Base-by-base conservation (phyloP, 2,113 vertebrate genomes). In the Corydoras sp. region DNA sequence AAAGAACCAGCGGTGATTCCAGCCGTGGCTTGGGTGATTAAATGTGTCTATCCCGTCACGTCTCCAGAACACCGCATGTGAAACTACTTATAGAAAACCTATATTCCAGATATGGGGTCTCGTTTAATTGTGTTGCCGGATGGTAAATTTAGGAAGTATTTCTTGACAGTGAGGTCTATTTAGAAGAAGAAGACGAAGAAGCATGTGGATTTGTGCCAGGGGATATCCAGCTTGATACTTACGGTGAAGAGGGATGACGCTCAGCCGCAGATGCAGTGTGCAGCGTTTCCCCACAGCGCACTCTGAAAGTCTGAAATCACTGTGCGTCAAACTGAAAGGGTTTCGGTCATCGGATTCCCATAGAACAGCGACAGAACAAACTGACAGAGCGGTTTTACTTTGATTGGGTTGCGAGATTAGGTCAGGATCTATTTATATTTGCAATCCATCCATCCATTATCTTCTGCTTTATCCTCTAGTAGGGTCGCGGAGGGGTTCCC, bases 201-300 rank as follows among this genome's bases (percentile, higher is more conserved):
- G 77, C 72, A 75, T 56, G 5, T 65, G 67, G 67, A 51, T 12
- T 10, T 0, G 9, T 24, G 18, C 67, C 67, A 76, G 76, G 80
- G 84, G 82, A 83, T 80, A 72, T 84, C 73, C 79, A 75, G 60
- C 30, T 32, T 61, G 73, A 73, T 81, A 81, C 71, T 55, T 70
- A 65, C 75, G 63, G 82, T 77, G 72, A 80, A 24, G 64, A 29
- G 65, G 62, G 78, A 85, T 79, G 72, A 74, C 66, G 75, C 72
- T 55, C 63, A 79, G 80, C 82, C 80, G 82, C 85, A 84, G 82
- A 79, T 87, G 76, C 79, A 78, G 77, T 81, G 71, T 82, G 75
- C 80, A 76, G 77, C 81, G 78, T 75, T 49, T 62, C 81, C 80
- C 76, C 35, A 43, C 35, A 8, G 7, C 35, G 35, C 35, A 62